These are phyloP conservation scores for Lepidostoma basale DNA, from an alignment of 1,140 invertebrate genomes.

Conservation along the genomic window DNA sequence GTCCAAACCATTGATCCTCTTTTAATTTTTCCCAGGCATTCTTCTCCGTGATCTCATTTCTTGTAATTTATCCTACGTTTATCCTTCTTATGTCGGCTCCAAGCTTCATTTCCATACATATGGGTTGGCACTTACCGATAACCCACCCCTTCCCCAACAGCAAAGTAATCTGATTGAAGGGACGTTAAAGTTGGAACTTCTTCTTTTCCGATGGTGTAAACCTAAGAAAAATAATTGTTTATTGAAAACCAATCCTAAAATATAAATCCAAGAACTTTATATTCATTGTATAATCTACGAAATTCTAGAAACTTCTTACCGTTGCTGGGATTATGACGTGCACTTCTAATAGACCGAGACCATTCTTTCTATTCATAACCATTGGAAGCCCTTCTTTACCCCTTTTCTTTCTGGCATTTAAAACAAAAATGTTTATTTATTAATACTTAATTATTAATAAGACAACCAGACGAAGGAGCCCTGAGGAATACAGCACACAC, in stretches of 20 bases:
- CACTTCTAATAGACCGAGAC: constrained; percentile 61
- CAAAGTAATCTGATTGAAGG: constrained; percentile 62
- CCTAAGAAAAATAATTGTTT: constrained; percentile 50
- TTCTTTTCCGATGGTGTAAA: constrained; percentile 66
- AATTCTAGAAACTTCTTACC: constrained; percentile 51
- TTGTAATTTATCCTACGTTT: no score
- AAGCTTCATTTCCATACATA: no score
- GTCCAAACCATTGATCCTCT: no score
- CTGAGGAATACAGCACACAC: no score
- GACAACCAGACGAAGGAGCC: no score
- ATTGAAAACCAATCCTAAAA: no score
- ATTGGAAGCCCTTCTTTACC: constrained; percentile 51
- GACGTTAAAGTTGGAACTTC: constrained; percentile 68
- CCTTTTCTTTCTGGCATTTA: constrained; percentile 38
- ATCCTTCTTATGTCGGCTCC: no score
- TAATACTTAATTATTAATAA: no score
- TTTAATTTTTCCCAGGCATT: no score
- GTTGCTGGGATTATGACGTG: constrained; percentile 60
- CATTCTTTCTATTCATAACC: constrained; percentile 58
- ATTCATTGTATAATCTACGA: background rate
- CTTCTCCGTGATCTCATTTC: no score
- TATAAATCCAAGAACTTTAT: background rate
- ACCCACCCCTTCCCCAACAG: constrained; percentile 55
- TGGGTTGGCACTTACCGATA: constrained; percentile 53
- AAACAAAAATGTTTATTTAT: background rate